phyloP scores from a whole-genome alignment of 2,113 vertebrate species.

The Spilogale gracilis region DNA sequence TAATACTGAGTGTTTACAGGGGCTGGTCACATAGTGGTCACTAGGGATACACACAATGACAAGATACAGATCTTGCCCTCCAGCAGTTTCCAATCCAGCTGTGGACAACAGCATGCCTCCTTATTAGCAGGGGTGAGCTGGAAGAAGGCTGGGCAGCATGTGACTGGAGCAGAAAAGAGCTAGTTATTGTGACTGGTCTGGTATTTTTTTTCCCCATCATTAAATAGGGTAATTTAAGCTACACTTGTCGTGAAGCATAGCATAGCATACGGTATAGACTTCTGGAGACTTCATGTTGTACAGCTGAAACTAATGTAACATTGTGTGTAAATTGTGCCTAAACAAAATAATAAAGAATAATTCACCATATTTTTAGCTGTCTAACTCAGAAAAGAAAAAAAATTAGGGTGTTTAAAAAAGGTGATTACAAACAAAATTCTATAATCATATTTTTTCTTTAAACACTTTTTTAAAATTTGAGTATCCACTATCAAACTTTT shows the following conservation, averaged over 20 bases:
- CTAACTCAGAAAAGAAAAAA: not conserved
- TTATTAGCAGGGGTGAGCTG: not conserved
- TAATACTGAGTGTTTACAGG: not conserved
- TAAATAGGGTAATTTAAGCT: not conserved
- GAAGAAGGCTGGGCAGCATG: not conserved
- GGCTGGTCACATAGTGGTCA: not conserved
- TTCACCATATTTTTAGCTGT: not conserved
- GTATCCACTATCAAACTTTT: not conserved
- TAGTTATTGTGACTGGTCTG: not conserved
- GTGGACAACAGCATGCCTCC: not conserved
- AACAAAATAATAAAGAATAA: not conserved
- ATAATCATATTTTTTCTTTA: not conserved
- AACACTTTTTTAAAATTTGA: not conserved
- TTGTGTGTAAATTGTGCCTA: not conserved
- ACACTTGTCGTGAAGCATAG: not conserved
- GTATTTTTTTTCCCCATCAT: not conserved
- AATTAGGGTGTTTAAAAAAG: slow-evolving; percentile 15
- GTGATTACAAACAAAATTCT: not conserved
- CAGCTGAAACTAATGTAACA: not conserved
- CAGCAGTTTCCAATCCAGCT: not conserved
- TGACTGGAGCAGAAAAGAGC: not conserved
- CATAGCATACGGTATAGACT: not conserved
- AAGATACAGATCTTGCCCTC: not conserved
- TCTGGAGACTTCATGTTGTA: not conserved
- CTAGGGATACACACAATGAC: not conserved